These are phyloP conservation scores for Aricia agestis DNA, from an alignment of 1,140 invertebrate genomes.

Conservation along the genomic window DNA sequence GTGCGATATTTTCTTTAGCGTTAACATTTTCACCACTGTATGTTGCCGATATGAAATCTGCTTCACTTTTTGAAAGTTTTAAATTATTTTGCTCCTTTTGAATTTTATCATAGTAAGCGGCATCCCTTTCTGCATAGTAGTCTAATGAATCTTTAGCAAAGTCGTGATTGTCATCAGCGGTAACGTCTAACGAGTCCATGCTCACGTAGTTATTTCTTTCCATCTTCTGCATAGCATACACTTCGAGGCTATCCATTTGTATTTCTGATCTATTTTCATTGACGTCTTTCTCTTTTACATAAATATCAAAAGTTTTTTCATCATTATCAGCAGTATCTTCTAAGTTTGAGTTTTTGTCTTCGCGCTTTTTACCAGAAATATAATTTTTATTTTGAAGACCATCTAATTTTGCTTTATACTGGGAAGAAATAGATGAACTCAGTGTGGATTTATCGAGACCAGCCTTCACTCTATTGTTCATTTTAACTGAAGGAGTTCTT, in stretches of 20 bases:
- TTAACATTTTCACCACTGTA: constrained; percentile 53
- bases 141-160: constrained; percentile 72
- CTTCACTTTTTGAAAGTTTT: constrained; percentile 45
- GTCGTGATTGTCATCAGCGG: constrained; percentile 56
- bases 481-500: constrained; percentile 70
- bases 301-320: constrained; percentile 78
- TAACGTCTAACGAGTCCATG: constrained; percentile 72
- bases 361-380: constrained; percentile 51
- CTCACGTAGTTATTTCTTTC: constrained; percentile 69
- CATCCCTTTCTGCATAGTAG: constrained; percentile 64
- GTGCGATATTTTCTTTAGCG: constrained; percentile 68
- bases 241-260: constrained; percentile 78
- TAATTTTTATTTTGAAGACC: constrained; percentile 71
- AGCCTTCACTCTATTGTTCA: constrained; percentile 68
- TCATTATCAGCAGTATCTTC: constrained; percentile 47
- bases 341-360: constrained; percentile 61
- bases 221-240: constrained; percentile 73
- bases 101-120: constrained; percentile 44
- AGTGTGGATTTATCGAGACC: constrained; percentile 60
- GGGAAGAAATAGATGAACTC: constrained; percentile 69
- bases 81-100: constrained; percentile 58
- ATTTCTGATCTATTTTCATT: constrained; percentile 78
- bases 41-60: constrained; percentile 34
- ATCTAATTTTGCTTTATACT: constrained; percentile 73
- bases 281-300: constrained; percentile 77